Evolutionary conservation across 2,888 invertebrate species (phyloP).

Genomic region (Silvanus unidentatus): DNA sequence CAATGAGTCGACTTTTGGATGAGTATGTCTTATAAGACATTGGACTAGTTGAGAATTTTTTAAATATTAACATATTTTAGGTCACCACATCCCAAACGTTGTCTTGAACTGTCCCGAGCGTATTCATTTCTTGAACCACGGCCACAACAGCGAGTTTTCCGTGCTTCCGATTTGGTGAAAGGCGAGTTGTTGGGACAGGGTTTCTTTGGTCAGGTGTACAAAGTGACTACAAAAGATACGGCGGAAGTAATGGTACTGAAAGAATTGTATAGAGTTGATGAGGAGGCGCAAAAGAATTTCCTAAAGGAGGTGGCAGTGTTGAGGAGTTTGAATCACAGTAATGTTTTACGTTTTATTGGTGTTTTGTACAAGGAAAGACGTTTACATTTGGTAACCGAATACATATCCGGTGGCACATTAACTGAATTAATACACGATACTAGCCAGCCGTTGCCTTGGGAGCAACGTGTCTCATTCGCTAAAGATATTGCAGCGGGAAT

Average conservation of each 20-base stretch:
- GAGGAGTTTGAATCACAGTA: slow-evolving; percentile 80
- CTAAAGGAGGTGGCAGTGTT: slow-evolving; percentile 93
- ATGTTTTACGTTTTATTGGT: slow-evolving; percentile 87
- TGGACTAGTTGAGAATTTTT: too few species aligned
- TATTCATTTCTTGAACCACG: slow-evolving; percentile 75
- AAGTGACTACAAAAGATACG: slow-evolving; percentile 85
- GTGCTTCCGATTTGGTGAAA: slow-evolving; percentile 82
- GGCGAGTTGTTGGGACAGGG: slow-evolving; percentile 89
- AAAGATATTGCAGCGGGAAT: slow-evolving; percentile 90
- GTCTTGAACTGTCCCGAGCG: slow-evolving; percentile 69
- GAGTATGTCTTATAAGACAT: slow-evolving; percentile 46
- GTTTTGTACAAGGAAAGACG: slow-evolving; percentile 90
- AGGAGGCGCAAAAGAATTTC: slow-evolving; percentile 90
- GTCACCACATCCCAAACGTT: slow-evolving; percentile 41
- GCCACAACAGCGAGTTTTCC: slow-evolving; percentile 70
- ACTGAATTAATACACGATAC: slow-evolving; percentile 77
- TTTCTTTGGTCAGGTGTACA: slow-evolving; percentile 89
- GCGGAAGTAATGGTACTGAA: slow-evolving; percentile 94
- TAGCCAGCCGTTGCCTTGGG: slow-evolving; percentile 67
- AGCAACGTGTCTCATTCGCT: slow-evolving; percentile 74
- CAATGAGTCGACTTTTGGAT: slow-evolving; percentile 77
- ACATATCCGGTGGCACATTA: slow-evolving; percentile 85
- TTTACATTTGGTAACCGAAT: slow-evolving; percentile 88
- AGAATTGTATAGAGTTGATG: slow-evolving; percentile 84
- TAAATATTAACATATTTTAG: slow-evolving; percentile 28